Percentiles rank a stretch among this genome's conserved stretches.
Evolutionary conservation across 2,113 vertebrate species (phyloP).

Genomic region (Podarcis muralis): DNA sequence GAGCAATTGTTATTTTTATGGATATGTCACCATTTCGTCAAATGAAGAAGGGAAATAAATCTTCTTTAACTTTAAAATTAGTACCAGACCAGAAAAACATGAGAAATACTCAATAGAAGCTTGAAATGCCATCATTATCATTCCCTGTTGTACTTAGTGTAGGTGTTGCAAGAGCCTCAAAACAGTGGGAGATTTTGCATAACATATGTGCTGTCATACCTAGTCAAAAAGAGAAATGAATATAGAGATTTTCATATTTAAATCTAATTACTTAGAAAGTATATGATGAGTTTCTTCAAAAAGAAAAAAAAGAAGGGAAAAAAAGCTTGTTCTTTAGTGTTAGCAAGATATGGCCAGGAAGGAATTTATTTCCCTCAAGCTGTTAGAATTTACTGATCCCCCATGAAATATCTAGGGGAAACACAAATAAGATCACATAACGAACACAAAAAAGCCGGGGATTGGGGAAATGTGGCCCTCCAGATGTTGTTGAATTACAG

Average conservation of each 20-base stretch:
- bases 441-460: neutral
- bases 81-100: slow-evolving; percentile 9
- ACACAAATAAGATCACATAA: neutral
- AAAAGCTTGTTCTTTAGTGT: neutral
- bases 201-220: slow-evolving; percentile 32
- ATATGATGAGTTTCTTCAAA: neutral
- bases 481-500: neutral
- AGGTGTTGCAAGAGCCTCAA: slow-evolving; percentile 42
- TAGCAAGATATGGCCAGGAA: slow-evolving; percentile 10
- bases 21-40: neutral
- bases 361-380: slow-evolving; percentile 19
- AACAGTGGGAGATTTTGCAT: slow-evolving; percentile 36
- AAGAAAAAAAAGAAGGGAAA: neutral
- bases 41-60: neutral
- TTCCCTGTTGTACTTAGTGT: slow-evolving; percentile 32
- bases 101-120: slow-evolving; percentile 45
- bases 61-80: slow-evolving; percentile 44
- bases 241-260: slow-evolving; percentile 40
- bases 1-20: slow-evolving; percentile 26
- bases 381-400: neutral
- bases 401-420: neutral
- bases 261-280: slow-evolving; percentile 29
- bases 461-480: neutral
- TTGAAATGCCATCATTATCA: slow-evolving; percentile 43
- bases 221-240: slow-evolving; percentile 36